phyloP scores from a whole-genome alignment of 2,888 invertebrate genomes.

The Hoplodrina ambigua region DNA sequence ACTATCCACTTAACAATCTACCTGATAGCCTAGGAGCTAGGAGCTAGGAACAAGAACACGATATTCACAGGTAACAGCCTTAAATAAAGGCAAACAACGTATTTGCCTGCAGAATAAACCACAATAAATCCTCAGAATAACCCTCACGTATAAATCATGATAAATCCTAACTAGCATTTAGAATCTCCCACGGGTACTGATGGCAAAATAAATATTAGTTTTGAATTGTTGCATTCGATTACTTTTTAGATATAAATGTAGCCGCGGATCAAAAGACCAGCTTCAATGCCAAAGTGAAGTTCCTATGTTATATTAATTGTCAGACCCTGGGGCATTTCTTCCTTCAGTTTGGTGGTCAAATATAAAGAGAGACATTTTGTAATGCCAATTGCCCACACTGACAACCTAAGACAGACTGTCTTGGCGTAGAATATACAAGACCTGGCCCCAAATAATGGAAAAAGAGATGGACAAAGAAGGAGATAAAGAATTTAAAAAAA shows the following conservation, averaged over 20 bases:
- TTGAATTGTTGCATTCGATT: background rate
- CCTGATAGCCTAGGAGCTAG: constrained; percentile 7
- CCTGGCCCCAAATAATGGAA: too few relatives aligned
- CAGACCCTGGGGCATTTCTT: too few relatives aligned
- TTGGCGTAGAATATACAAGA: too few relatives aligned
- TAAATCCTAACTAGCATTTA: constrained; percentile 52
- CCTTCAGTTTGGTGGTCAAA: too few relatives aligned
- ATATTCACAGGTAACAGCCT: constrained; percentile 7
- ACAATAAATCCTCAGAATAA: constrained; percentile 48
- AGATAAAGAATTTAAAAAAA: too few relatives aligned
- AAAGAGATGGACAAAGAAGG: too few relatives aligned
- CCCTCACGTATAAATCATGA: constrained; percentile 52
- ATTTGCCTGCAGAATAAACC: constrained; percentile 30
- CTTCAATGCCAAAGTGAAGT: background rate
- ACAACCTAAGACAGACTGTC: too few relatives aligned
- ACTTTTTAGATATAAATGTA: background rate
- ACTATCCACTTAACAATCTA: background rate
- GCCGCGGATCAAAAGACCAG: background rate
- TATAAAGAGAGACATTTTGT: too few relatives aligned
- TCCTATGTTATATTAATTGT: too few relatives aligned
- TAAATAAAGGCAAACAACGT: constrained; percentile 36
- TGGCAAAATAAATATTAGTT: constrained; percentile 48
- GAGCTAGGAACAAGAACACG: constrained; percentile 8
- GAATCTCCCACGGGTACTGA: constrained; percentile 40
- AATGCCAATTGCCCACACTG: too few relatives aligned